Base-by-base conservation (phyloP, 2,888 invertebrate species). In the Nebria brevicollis region DNA sequence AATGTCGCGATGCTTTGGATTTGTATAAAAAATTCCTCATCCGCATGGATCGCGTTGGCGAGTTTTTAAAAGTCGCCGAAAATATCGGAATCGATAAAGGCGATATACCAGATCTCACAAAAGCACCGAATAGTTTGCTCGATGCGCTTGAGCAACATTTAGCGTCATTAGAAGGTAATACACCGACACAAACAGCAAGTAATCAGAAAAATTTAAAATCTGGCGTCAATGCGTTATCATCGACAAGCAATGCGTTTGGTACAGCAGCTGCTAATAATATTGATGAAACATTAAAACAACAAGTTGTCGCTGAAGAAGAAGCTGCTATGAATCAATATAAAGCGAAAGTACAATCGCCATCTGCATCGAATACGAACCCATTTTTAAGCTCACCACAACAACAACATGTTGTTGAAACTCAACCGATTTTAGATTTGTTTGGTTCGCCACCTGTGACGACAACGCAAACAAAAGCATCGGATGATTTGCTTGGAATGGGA, bases 81-180 rank as follows among this genome's bases (percentile, higher is more conserved):
- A 97, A 97, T 88, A 98, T 99, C 85, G 99, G 99, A 76, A 98
- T 99, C 87, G 99, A 99, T 89, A 98, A 98, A 89, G 98, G 98
- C 26, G 99, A 99, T 88, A 99, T 99, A 89, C 99, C 99, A 65
- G 99, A 99, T 90, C 92, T 99, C 85, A 98, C 98, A 7, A 97
- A 98, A 91, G 99, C 99, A 0, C 99, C 99, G 8, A 98, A 98
- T 89, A 98, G 98, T 89, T 92, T 99, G 78, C 91, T 99, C 83
- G 99, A 99, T 89, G 99, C 99, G 0, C 91, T 99, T 84, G 99
- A 99, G 88, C 97, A 98, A 83, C 99, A 99, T 90, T 93, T 99
- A 83, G 96, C 96, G 54, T 94, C 97, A 0, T 90, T 99, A 83
- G 99, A 99, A 89, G 98, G 99, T 77, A 96, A 96, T 87, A 96